Evolutionary conservation across 2,113 vertebrate species (phyloP).

Genomic region (Syngnathus scovelli): DNA sequence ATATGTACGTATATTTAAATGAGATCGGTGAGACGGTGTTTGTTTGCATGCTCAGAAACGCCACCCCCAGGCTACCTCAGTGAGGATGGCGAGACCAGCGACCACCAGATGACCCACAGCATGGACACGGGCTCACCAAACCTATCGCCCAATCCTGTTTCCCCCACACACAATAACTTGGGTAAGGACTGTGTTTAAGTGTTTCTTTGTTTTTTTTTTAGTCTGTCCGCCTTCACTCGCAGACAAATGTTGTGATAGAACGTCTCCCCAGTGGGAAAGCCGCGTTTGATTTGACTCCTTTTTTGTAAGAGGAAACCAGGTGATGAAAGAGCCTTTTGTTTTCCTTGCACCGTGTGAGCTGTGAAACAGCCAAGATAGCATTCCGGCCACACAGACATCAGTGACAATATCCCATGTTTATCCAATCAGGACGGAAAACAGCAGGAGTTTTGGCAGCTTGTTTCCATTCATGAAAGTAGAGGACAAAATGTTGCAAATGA

Average conservation of each 20-base stretch:
- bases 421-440: conserved; percentile 48
- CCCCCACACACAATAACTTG: conserved; percentile 90
- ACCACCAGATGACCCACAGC: conserved; percentile 97
- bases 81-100: conserved; percentile 98
- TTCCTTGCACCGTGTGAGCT: conserved; percentile 32
- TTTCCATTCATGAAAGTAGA: conserved; percentile 44
- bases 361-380: conserved; percentile 34
- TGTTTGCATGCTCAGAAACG: conserved; percentile 76
- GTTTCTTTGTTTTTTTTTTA: conserved; percentile 26
- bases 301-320: conserved; percentile 52
- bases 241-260: conserved; percentile 35
- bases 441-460: conserved; percentile 23
- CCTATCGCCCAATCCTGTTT: conserved; percentile 93
- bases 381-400: conserved; percentile 46
- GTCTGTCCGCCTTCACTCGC: conserved; percentile 21
- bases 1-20: background rate
- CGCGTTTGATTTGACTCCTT: conserved; percentile 46
- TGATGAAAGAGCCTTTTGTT: conserved; percentile 67
- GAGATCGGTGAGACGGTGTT: background rate
- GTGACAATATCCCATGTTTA: conserved; percentile 61
- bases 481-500: conserved; percentile 31
- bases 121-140: conserved; percentile 98
- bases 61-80: conserved; percentile 97
- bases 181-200: conserved; percentile 71
- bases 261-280: conserved; percentile 30